Conservation (phyloP, 2,888 invertebrate species). For the Calameuta pallipes region DNA sequence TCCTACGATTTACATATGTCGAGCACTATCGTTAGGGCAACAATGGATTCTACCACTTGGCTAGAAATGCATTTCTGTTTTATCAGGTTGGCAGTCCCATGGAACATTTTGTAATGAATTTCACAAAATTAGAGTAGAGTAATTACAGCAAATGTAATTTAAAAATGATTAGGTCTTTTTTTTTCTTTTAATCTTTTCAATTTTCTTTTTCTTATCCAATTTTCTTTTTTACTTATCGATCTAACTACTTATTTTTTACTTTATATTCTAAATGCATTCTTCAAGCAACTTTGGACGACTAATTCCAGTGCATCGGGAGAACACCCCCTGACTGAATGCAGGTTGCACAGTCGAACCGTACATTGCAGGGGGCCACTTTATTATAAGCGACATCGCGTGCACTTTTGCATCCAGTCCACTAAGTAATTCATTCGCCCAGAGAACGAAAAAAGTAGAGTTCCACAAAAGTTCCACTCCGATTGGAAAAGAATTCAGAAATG, state of each 20-base stretch:
- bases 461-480: not conserved
- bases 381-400: conserved; percentile 29
- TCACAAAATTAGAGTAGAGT: not conserved
- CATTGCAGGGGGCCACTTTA: conserved; percentile 40
- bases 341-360: conserved; percentile 34
- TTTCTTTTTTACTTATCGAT: not conserved
- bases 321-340: not conserved
- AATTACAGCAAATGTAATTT: not conserved
- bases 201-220: not conserved
- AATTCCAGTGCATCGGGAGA: not conserved
- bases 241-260: not conserved
- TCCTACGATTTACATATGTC: conserved; percentile 47
- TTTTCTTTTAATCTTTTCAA: not conserved
- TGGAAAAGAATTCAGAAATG: not conserved
- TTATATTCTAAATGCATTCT: not conserved
- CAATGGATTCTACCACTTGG: conserved; percentile 30
- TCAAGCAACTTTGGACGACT: not conserved
- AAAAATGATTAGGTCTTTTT: not conserved
- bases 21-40: conserved; percentile 38
- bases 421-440: conserved; percentile 10
- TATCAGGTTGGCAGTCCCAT: not conserved
- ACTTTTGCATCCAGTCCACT: conserved; percentile 26
- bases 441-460: not conserved
- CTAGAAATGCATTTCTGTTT: not conserved
- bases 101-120: not conserved